Conservation (phyloP, 2,797 vertebrate genomes). For the Centroberyx gerrardi region DNA sequence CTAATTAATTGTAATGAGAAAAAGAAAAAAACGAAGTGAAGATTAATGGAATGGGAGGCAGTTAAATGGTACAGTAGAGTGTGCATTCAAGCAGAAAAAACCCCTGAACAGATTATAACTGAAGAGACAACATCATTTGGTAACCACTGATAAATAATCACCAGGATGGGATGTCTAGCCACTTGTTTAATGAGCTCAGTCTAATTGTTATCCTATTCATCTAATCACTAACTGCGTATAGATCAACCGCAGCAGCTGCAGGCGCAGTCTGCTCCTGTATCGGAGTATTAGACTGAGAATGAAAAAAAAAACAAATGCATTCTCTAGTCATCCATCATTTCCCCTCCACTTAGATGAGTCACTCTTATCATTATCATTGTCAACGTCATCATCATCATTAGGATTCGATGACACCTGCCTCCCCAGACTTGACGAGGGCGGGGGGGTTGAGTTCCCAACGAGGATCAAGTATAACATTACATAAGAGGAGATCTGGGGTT, state of each 20-base stretch:
- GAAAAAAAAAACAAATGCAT: constrained; percentile 39
- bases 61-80: too few species aligned
- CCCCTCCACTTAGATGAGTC: not conserved
- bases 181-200: constrained; percentile 57
- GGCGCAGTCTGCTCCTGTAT: constrained; percentile 16
- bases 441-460: too few species aligned
- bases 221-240: constrained; percentile 45
- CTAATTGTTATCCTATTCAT: constrained; percentile 61
- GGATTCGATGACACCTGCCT: constrained; percentile 40
- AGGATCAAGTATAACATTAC: not conserved
- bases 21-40: not conserved
- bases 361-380: constrained; percentile 52
- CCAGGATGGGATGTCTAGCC: constrained; percentile 33
- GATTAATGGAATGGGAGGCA: not conserved
- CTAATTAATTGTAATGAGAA: not conserved
- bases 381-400: constrained; percentile 44
- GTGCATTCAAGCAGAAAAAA: too few species aligned
- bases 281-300: not conserved
- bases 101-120: too few species aligned
- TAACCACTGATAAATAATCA: constrained; percentile 40
- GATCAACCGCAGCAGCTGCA: constrained; percentile 51
- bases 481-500: too few species aligned
- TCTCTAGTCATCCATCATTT: constrained; percentile 36
- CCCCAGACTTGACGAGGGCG: constrained; percentile 11
- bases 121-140: constrained; percentile 18